Evolutionary conservation across 2,113 vertebrate species (phyloP).

Genomic region (Nothocercus nigrocapillus): DNA sequence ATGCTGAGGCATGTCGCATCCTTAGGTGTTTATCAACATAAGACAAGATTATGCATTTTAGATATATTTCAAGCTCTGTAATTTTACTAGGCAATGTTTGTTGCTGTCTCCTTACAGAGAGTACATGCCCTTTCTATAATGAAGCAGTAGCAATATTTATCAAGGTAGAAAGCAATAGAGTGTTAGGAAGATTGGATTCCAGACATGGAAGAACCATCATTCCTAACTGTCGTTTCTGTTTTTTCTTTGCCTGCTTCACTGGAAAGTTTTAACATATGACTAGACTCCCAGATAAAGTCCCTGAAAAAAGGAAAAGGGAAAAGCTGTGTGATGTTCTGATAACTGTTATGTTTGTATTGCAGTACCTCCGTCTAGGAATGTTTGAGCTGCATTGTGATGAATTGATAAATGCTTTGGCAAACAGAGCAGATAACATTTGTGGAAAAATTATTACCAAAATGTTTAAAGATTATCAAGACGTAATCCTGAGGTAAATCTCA

Average conservation of each 20-base stretch:
- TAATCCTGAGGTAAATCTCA: slow-evolving; percentile 75
- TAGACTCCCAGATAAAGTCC: neutral
- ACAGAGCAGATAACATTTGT: slow-evolving; percentile 78
- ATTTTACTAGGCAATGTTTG: neutral
- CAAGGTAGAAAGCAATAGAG: neutral
- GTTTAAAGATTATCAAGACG: slow-evolving; percentile 81
- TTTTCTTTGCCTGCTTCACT: neutral
- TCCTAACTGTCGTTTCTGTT: neutral
- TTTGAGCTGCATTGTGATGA: slow-evolving; percentile 88
- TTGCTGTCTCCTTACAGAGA: neutral
- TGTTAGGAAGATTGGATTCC: fast-evolving
- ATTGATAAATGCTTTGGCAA: slow-evolving; percentile 81
- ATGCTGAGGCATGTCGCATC: neutral
- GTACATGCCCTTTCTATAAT: neutral
- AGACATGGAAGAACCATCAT: neutral
- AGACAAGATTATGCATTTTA: neutral
- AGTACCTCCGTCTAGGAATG: slow-evolving; percentile 86
- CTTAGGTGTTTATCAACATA: neutral
- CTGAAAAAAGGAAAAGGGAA: neutral
- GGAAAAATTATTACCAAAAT: slow-evolving; percentile 80
- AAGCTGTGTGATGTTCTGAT: neutral
- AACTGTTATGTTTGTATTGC: neutral
- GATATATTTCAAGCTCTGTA: neutral
- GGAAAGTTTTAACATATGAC: neutral
- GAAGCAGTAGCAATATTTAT: neutral